Evolutionary conservation across 2,113 vertebrate genomes (phyloP).

Genomic region (Oncorhynchus keta): DNA sequence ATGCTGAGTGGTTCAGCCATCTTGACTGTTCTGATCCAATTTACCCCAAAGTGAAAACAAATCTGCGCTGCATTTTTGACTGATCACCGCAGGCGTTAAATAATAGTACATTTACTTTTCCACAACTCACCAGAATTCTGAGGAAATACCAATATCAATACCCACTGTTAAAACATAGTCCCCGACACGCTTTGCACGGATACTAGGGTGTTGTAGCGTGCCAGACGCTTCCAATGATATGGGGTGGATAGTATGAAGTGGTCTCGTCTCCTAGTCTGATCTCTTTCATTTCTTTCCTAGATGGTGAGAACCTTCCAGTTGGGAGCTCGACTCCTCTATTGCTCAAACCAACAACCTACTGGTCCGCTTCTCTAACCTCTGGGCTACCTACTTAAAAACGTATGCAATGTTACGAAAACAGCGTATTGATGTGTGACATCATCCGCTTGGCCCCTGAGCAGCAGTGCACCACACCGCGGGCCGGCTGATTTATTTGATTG

Average conservation of each 20-base stretch:
- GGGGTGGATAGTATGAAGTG: not conserved
- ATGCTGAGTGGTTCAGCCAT: constrained; percentile 31
- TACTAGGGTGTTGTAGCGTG: not conserved
- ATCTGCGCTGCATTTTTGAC: constrained; percentile 33
- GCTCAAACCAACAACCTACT: no score
- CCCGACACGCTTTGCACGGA: not conserved
- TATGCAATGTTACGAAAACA: no score
- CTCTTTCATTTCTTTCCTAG: no score
- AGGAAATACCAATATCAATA: constrained; percentile 31
- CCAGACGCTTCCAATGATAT: not conserved
- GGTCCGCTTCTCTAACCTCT: no score
- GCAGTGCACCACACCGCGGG: not conserved
- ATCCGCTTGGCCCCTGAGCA: no score
- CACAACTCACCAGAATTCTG: constrained; percentile 34
- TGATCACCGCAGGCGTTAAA: constrained; percentile 22
- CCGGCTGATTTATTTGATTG: constrained; percentile 1
- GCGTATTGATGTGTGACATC: no score
- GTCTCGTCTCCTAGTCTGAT: not conserved
- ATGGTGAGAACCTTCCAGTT: no score
- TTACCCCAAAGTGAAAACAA: constrained; percentile 48
- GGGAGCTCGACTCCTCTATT: no score
- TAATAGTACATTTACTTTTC: constrained; percentile 26
- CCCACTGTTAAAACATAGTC: not conserved
- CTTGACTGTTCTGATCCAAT: constrained; percentile 48
- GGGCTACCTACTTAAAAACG: no score